These are phyloP conservation scores for Scaptomyza flava DNA, from an alignment of 2,888 invertebrate species.

Conservation along the genomic window DNA sequence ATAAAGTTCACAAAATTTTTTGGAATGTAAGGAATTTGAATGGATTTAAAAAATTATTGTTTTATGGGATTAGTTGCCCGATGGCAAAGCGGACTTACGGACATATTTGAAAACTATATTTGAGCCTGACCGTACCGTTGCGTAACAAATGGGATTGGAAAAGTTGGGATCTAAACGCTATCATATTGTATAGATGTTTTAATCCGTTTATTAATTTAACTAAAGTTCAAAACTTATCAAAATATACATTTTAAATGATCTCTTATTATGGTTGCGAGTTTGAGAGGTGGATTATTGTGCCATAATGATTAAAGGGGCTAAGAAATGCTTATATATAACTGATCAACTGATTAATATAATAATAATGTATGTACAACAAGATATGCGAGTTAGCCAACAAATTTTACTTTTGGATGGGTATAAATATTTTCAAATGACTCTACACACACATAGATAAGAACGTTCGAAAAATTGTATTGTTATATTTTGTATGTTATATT, in stretches of 20 bases:
- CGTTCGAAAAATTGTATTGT: slow-evolving; percentile 29
- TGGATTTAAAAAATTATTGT: neutral
- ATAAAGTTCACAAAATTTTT: too few species aligned
- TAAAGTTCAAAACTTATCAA: neutral
- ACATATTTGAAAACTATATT: neutral
- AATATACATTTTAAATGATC: neutral
- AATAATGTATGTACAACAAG: slow-evolving; percentile 24
- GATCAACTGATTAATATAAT: slow-evolving; percentile 16
- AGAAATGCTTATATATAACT: slow-evolving; percentile 23
- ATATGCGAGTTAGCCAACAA: slow-evolving; percentile 40
- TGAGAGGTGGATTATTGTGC: slow-evolving; percentile 12
- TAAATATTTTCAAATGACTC: slow-evolving; percentile 30
- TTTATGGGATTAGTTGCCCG: too few species aligned
- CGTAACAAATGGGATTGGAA: neutral
- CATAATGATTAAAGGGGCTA: slow-evolving; percentile 1
- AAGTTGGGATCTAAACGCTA: too few species aligned
- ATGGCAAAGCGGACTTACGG: neutral
- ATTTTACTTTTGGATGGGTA: slow-evolving; percentile 32
- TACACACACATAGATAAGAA: slow-evolving; percentile 43
- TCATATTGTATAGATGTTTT: too few species aligned
- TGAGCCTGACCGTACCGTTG: neutral
- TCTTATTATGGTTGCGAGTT: slow-evolving; percentile 11
- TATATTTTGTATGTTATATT: slow-evolving; percentile 20
- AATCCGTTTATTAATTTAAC: neutral
- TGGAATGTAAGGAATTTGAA: slow-evolving; percentile 2